phyloP scores from a whole-genome alignment of 2,113 vertebrate species.

The Andinoacara biseriatus region DNA sequence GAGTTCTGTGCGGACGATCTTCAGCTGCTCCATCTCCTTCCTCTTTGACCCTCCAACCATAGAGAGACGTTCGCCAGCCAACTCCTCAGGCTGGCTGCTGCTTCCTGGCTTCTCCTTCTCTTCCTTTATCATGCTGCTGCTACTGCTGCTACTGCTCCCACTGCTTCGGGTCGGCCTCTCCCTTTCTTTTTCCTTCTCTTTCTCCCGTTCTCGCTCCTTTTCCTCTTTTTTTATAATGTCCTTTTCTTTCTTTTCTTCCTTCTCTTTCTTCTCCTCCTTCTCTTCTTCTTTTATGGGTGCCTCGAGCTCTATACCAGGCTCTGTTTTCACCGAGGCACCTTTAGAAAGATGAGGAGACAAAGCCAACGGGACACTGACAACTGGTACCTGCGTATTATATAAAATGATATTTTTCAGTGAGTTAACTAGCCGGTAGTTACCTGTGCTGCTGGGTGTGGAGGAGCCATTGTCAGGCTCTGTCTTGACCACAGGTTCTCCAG shows the following conservation, averaged over 20 bases:
- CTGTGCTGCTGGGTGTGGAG: constrained; percentile 77
- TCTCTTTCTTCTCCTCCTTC: constrained; percentile 86
- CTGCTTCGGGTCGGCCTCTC: constrained; percentile 83
- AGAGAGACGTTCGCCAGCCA: constrained; percentile 67
- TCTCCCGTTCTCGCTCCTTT: constrained; percentile 84
- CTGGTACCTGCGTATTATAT: not conserved
- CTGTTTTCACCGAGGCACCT: constrained; percentile 75
- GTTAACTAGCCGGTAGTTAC: constrained; percentile 44
- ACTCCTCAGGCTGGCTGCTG: constrained; percentile 78
- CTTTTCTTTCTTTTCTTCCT: constrained; percentile 85
- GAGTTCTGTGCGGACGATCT: constrained; percentile 87
- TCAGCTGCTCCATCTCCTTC: constrained; percentile 92
- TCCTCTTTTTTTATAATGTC: constrained; percentile 86
- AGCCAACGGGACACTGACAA: not conserved
- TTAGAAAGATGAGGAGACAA: not conserved
- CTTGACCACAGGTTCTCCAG: constrained; percentile 79
- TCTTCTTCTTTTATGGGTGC: constrained; percentile 85
- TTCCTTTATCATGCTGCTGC: constrained; percentile 70
- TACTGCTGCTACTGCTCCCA: constrained; percentile 36
- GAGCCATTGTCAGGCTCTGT: constrained; percentile 85
- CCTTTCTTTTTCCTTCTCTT: constrained; percentile 79
- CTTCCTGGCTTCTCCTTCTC: constrained; percentile 75
- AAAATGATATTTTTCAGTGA: not conserved
- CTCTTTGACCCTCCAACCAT: constrained; percentile 80
- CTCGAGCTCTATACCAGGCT: constrained; percentile 78